These are phyloP conservation scores for Psilopogon haemacephalus DNA, from an alignment of 2,113 vertebrate genomes.

Conservation along the genomic window DNA sequence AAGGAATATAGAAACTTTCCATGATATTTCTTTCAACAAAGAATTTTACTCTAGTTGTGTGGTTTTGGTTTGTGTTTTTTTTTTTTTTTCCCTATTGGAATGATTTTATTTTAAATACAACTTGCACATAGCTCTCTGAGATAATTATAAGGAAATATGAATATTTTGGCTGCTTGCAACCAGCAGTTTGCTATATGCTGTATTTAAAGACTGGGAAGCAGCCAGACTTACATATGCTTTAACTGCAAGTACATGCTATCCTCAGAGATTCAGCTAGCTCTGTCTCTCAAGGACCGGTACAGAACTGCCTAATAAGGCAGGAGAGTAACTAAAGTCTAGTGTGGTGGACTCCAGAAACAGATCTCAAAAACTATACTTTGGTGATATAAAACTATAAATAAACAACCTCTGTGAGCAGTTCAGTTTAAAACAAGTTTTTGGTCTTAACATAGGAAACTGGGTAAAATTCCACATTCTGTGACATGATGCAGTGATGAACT, in stretches of 20 bases:
- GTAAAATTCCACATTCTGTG: not conserved
- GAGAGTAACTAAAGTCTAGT: not conserved
- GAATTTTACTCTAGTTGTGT: not conserved
- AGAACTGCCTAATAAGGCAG: not conserved
- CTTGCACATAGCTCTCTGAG: not conserved
- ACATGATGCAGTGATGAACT: no score
- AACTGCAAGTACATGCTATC: not conserved
- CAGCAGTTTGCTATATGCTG: not conserved
- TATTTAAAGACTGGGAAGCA: not conserved
- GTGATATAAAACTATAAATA: not conserved
- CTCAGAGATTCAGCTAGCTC: not conserved
- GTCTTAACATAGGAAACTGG: not conserved
- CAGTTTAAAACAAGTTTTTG: not conserved
- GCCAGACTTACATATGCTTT: not conserved
- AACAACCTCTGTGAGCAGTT: not conserved
- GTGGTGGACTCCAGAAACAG: not conserved
- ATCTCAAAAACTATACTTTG: not conserved
- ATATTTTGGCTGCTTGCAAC: not conserved
- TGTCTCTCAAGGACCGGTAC: not conserved
- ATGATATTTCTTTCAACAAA: not conserved
- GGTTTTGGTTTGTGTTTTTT: not conserved
- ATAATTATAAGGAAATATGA: not conserved
- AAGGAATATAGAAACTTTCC: not conserved
- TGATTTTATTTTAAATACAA: not conserved
- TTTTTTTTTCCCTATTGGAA: not conserved